A percentile compares a stretch with the other conserved stretches of the same genome.
phyloP scores from a whole-genome alignment of 2,113 vertebrate genomes.

The Hylia prasina region DNA sequence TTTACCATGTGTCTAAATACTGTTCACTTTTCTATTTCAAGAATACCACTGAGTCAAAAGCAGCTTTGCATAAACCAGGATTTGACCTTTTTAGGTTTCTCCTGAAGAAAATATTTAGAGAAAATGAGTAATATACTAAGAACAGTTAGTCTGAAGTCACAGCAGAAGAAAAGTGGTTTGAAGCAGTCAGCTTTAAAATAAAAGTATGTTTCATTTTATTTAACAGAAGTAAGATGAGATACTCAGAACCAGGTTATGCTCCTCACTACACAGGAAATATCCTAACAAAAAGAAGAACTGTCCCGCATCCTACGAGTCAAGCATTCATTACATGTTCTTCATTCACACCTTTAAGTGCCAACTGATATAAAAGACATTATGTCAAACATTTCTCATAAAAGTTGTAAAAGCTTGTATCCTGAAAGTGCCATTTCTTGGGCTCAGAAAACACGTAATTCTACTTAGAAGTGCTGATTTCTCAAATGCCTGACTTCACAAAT shows the following conservation, averaged over 20 bases:
- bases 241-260: background rate
- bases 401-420: background rate
- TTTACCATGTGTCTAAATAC: background rate
- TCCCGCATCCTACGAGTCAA: background rate
- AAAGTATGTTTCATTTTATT: background rate
- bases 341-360: background rate
- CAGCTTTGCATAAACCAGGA: background rate
- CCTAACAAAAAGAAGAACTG: background rate
- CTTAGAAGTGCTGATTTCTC: background rate
- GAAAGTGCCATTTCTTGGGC: background rate
- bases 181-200: background rate
- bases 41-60: background rate
- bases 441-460: background rate
- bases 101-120: background rate
- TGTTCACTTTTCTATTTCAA: conserved; percentile 2
- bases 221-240: background rate
- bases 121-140: conserved; percentile 14
- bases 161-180: background rate
- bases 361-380: background rate
- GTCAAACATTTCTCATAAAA: background rate
- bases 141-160: background rate
- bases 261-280: background rate
- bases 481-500: background rate
- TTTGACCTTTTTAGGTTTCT: background rate
- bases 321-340: background rate